Conservation (phyloP, 2,888 invertebrate species). For the Drosophila meridiana region DNA sequence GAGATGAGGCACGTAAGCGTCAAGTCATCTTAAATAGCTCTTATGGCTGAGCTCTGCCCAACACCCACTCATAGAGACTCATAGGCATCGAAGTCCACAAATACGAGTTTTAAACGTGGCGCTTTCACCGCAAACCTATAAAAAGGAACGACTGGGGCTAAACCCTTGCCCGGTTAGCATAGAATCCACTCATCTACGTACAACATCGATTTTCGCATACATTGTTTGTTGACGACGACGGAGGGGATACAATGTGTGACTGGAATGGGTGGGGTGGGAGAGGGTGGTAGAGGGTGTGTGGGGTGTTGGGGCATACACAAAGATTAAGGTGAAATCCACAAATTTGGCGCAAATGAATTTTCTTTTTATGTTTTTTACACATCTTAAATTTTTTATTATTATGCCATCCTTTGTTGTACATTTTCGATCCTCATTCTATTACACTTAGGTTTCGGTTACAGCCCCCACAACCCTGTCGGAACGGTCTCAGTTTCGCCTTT, state of each 20-base stretch:
- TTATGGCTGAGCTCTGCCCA: constrained; percentile 46
- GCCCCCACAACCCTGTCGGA: constrained; percentile 19
- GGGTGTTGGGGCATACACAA: constrained; percentile 35
- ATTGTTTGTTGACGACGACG: constrained; percentile 56
- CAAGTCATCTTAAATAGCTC: constrained; percentile 74
- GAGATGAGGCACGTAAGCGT: constrained; percentile 46
- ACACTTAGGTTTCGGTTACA: constrained; percentile 70
- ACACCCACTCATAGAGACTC: constrained; percentile 17
- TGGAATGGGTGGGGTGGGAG: neutral
- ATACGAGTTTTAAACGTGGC: constrained; percentile 63
- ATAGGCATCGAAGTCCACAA: constrained; percentile 47
- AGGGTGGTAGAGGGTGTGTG: neutral
- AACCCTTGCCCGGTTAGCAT: constrained; percentile 45
- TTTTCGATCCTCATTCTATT: constrained; percentile 81
- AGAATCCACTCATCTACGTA: constrained; percentile 62
- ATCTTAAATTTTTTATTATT: constrained; percentile 80
- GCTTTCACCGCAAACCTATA: constrained; percentile 74
- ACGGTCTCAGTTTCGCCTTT: constrained; percentile 48
- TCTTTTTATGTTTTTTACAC: constrained; percentile 81
- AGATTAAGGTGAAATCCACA: constrained; percentile 80
- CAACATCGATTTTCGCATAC: constrained; percentile 76
- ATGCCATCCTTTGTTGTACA: constrained; percentile 80
- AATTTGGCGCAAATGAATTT: constrained; percentile 81
- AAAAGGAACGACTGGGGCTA: constrained; percentile 59
- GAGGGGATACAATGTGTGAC: neutral